These are phyloP conservation scores for Rhagium mordax DNA, from an alignment of 2,888 invertebrate species.

Conservation along the genomic window DNA sequence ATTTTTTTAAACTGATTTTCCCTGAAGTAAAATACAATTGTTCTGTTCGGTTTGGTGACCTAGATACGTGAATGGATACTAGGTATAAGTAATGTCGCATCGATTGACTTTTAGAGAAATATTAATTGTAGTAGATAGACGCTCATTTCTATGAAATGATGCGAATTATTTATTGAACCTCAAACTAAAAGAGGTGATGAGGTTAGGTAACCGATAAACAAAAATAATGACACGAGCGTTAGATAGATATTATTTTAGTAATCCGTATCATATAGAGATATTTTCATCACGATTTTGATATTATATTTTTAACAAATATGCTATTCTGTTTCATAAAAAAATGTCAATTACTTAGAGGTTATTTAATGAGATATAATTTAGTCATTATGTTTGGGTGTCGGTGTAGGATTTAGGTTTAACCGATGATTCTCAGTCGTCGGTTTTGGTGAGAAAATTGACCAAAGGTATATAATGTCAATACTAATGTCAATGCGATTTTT, in stretches of 20 bases:
- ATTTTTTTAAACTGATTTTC: no score
- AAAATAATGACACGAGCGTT: conserved; percentile 59
- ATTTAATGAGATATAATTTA: conserved; percentile 38
- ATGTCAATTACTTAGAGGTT: conserved; percentile 52
- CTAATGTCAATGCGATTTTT: conserved; percentile 69
- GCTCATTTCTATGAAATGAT: conserved; percentile 67
- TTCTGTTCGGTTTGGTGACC: background rate
- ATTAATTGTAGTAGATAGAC: conserved; percentile 65
- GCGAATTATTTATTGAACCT: conserved; percentile 64
- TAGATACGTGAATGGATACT: conserved; percentile 43
- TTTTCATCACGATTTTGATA: conserved; percentile 39
- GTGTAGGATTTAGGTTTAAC: conserved; percentile 54
- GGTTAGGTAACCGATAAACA: conserved; percentile 61
- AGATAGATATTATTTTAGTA: conserved; percentile 39
- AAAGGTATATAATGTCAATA: conserved; percentile 70
- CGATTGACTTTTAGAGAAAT: conserved; percentile 65
- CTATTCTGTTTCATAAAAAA: conserved; percentile 42
- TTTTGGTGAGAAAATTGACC: conserved; percentile 66
- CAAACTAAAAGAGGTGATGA: conserved; percentile 53
- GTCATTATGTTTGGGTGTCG: conserved; percentile 62
- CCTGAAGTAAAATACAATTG: no score
- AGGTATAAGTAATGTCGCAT: conserved; percentile 61
- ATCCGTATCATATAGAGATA: conserved; percentile 10
- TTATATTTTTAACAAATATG: conserved; percentile 35
- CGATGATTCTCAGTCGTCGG: conserved; percentile 35